phyloP scores from a whole-genome alignment of 1,140 invertebrate species.

The Drosophila ambigua region DNA sequence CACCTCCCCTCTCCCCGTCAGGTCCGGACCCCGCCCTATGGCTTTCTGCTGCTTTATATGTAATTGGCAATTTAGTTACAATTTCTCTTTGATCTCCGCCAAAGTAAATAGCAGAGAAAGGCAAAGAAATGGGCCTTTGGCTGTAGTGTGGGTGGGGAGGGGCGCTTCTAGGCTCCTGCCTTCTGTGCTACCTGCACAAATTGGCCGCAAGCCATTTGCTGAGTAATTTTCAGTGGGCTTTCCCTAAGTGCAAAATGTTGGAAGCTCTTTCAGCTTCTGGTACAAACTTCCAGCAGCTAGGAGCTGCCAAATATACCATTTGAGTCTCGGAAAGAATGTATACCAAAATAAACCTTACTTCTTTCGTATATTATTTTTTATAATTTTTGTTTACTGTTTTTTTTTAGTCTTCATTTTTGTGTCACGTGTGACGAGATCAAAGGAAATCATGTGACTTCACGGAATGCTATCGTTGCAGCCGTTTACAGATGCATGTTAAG shows the following conservation, averaged over 20 bases:
- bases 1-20: constrained; percentile 7
- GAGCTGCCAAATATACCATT: no score
- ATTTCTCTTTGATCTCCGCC: constrained; percentile 75
- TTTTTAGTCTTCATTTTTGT: no score
- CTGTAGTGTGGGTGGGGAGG: constrained; percentile 4
- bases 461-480: no score
- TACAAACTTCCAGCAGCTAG: no score
- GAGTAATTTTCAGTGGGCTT: constrained; percentile 62
- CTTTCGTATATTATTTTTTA: no score
- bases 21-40: constrained; percentile 34
- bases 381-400: no score
- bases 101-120: constrained; percentile 47
- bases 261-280: background rate
- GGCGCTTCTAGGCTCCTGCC: constrained; percentile 10
- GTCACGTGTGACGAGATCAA: no score
- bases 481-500: no score
- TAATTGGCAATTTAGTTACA: constrained; percentile 79
- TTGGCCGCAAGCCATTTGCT: constrained; percentile 60
- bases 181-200: constrained; percentile 49
- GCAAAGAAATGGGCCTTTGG: constrained; percentile 16
- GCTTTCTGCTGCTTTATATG: constrained; percentile 65
- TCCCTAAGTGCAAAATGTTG: constrained; percentile 28
- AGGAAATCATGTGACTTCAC: no score
- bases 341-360: no score
- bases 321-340: no score